A percentile compares a stretch with the other conserved stretches of the same genome.
These are phyloP conservation scores for Drosophila leontia DNA, from an alignment of 1,140 invertebrate genomes.

Conservation along the genomic window DNA sequence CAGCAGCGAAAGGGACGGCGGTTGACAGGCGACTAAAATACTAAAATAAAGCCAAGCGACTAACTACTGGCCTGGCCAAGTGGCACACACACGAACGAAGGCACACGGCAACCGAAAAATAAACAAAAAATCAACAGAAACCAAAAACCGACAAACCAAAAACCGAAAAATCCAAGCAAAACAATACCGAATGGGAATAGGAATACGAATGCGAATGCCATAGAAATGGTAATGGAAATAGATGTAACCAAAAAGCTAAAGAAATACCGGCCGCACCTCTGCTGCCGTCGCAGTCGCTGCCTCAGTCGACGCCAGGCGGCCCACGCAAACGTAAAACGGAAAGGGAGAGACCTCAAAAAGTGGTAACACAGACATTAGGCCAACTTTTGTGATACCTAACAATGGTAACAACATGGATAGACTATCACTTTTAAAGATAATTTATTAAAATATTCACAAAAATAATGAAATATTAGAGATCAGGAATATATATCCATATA, in stretches of 20 bases:
- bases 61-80: constrained; percentile 59
- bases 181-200: constrained; percentile 53
- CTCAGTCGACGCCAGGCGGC: constrained; percentile 26
- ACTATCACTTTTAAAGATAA: too few species aligned
- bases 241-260: constrained; percentile 74
- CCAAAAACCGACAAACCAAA: constrained; percentile 43
- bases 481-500: background rate
- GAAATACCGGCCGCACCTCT: constrained; percentile 63
- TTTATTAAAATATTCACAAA: background rate
- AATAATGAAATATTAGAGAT: background rate
- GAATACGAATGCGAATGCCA: constrained; percentile 26
- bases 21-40: constrained; percentile 78
- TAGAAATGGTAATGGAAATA: constrained; percentile 58
- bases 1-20: constrained; percentile 62
- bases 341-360: constrained; percentile 51
- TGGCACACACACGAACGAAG: constrained; percentile 21
- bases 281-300: constrained; percentile 3
- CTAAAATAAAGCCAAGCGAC: constrained; percentile 39
- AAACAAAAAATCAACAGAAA: constrained; percentile 41
- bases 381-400: constrained; percentile 11
- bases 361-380: constrained; percentile 6
- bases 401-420: background rate
- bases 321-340: constrained; percentile 49
- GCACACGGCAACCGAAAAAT: constrained; percentile 23
- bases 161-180: constrained; percentile 59